Evolutionary conservation across 2,113 vertebrate genomes (phyloP).

Genomic region (Felis chaus): DNA sequence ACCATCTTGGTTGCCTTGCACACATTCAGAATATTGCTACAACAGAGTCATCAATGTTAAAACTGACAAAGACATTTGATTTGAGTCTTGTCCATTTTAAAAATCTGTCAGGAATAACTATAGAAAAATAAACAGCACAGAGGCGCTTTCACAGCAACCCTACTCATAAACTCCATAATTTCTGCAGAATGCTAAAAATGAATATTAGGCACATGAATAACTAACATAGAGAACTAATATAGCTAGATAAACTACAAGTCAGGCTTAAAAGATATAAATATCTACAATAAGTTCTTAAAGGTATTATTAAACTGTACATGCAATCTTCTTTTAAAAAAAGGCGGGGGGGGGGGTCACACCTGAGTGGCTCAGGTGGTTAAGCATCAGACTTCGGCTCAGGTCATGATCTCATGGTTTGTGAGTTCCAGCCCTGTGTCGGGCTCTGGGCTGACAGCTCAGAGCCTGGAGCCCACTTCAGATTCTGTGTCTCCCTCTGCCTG

Average conservation of each 20-base stretch:
- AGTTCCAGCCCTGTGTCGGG: no score
- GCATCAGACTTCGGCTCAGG: no score
- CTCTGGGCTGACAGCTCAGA: no score
- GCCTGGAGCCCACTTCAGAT: no score
- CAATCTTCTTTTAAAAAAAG: neutral
- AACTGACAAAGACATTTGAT: conserved; percentile 29
- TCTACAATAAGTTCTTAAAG: conserved; percentile 6
- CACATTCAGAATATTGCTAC: conserved; percentile 4
- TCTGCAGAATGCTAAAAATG: neutral
- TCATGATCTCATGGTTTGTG: no score
- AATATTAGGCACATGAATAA: conserved; percentile 18
- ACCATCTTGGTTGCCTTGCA: neutral
- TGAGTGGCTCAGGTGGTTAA: no score
- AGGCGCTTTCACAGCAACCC: neutral
- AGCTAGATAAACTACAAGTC: conserved; percentile 33
- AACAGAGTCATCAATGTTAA: neutral
- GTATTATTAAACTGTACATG: neutral
- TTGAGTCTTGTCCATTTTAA: conserved; percentile 6
- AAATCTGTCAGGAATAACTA: neutral
- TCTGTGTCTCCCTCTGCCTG: no score
- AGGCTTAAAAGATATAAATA: neutral
- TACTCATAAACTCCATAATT: neutral
- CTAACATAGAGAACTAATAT: conserved; percentile 11
- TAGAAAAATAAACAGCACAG: neutral
- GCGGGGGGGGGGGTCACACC: no score